phyloP scores from a whole-genome alignment of 2,888 invertebrate species.

The Ormyrus nitidulus region DNA sequence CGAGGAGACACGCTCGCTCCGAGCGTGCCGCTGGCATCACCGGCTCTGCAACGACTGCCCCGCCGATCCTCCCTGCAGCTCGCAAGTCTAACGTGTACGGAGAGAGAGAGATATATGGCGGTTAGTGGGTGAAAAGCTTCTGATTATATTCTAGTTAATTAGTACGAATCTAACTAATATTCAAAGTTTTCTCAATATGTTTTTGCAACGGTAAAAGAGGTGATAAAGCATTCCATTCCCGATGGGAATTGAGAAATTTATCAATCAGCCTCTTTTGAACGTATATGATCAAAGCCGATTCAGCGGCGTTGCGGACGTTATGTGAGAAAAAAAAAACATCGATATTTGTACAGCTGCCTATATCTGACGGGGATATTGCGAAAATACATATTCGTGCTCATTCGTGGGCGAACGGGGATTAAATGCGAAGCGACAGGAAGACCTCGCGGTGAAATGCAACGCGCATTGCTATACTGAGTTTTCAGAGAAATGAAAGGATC shows the following conservation, averaged over 20 bases:
- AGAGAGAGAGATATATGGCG: no score
- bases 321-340: no score
- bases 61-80: no score
- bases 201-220: no score
- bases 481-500: no score
- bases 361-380: neutral
- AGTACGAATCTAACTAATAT: no score
- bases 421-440: neutral
- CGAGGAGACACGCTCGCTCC: conserved; percentile 67
- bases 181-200: no score
- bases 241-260: neutral
- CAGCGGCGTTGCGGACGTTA: neutral
- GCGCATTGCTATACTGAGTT: no score
- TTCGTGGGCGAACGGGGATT: neutral
- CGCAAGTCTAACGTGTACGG: no score
- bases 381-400: neutral
- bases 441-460: neutral
- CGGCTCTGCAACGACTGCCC: neutral
- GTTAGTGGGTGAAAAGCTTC: no score
- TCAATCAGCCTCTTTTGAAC: conserved; percentile 18
- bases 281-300: neutral
- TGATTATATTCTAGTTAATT: no score
- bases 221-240: neutral
- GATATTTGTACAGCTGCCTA: neutral
- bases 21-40: conserved; percentile 68